phyloP scores from a whole-genome alignment of 2,797 vertebrate genomes.

The Silurus lanzhouensis region DNA sequence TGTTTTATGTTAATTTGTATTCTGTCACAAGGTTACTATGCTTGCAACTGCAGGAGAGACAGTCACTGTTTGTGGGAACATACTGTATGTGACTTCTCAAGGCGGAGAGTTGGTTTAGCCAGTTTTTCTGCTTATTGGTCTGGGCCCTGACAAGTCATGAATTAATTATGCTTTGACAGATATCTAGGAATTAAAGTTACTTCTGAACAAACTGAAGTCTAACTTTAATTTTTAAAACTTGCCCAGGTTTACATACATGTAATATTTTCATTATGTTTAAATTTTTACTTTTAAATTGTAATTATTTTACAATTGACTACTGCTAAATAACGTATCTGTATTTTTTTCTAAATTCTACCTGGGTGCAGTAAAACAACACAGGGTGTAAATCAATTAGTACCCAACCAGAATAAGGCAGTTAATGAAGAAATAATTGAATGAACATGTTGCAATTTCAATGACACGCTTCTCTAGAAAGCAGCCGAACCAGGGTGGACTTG shows the following conservation, averaged over 20 bases:
- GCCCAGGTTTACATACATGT: not conserved
- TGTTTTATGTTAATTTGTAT: not conserved
- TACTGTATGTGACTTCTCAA: not conserved
- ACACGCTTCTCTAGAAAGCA: not conserved
- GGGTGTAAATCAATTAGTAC: not conserved
- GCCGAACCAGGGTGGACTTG: too few relatives aligned
- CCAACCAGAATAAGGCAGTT: not conserved
- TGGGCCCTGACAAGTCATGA: conserved; percentile 11
- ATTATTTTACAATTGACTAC: too few relatives aligned
- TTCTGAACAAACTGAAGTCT: not conserved
- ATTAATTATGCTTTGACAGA: not conserved
- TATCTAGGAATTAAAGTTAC: not conserved
- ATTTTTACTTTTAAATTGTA: not conserved
- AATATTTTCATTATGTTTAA: not conserved
- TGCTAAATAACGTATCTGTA: not conserved
- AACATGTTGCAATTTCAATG: not conserved
- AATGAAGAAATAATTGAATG: not conserved
- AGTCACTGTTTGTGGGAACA: not conserved
- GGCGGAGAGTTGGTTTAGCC: not conserved
- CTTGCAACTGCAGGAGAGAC: not conserved
- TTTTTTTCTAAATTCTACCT: not conserved
- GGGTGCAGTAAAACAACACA: not conserved
- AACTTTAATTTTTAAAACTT: not conserved
- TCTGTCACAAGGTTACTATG: not conserved
- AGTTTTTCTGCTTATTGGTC: conserved; percentile 4